Conservation (phyloP, 92 coral and sea anemone genomes). For the Siderastrea radians region DNA sequence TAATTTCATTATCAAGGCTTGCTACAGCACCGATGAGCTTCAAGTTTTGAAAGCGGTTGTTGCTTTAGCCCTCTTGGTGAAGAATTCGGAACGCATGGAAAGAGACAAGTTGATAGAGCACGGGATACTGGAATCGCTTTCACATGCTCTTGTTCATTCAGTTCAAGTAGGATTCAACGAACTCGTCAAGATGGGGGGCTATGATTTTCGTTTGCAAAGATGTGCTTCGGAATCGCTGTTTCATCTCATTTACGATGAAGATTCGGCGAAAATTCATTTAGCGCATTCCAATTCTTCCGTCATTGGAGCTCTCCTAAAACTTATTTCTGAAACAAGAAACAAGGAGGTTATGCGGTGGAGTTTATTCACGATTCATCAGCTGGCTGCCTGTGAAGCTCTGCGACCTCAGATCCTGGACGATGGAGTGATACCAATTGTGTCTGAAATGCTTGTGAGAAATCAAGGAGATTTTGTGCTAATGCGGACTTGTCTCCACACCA, state of each 20-base stretch:
- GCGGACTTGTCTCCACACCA: conserved; percentile 90
- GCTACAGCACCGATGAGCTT: conserved; percentile 74
- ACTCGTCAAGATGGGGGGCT: conserved; percentile 72
- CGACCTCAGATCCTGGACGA: conserved; percentile 72
- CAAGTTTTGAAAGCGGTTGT: conserved; percentile 88
- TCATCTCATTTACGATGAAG: conserved; percentile 86
- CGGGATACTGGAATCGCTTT: conserved; percentile 82
- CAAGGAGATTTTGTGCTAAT: conserved; percentile 88
- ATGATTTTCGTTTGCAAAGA: conserved; percentile 77
- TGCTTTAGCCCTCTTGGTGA: conserved; percentile 83
- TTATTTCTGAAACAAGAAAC: conserved; percentile 77
- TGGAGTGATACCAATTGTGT: conserved; percentile 71
- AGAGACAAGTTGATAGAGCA: conserved; percentile 66
- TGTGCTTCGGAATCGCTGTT: conserved; percentile 84
- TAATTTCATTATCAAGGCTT: conserved; percentile 78
- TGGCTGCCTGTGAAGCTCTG: conserved; percentile 83
- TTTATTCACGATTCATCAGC: conserved; percentile 79
- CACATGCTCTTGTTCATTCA: conserved; percentile 82
- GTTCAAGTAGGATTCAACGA: conserved; percentile 70
- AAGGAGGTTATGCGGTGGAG: conserved; percentile 95
- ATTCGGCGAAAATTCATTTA: conserved; percentile 63
- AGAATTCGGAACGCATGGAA: conserved; percentile 67
- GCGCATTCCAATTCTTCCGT: conserved; percentile 72
- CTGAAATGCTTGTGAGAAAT: conserved; percentile 81
- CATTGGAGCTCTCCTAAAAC: conserved; percentile 67